phyloP scores from a whole-genome alignment of 2,888 invertebrate genomes.

The Machimus rusticus region DNA sequence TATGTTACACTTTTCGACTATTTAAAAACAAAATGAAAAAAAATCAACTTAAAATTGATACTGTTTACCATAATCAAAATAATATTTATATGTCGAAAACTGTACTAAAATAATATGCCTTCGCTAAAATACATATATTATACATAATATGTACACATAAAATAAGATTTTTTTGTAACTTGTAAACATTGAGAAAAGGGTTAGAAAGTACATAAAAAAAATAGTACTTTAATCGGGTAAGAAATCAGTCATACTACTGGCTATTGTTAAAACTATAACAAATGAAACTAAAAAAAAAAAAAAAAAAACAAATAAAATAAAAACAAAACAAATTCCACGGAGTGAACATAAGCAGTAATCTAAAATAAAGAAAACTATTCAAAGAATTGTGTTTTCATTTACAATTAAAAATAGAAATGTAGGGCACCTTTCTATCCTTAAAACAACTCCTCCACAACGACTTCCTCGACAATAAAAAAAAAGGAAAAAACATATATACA shows the following conservation, averaged over 20 bases:
- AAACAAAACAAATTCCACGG: neutral
- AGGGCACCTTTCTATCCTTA: neutral
- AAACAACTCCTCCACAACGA: neutral
- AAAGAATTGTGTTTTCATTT: neutral
- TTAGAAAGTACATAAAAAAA: neutral
- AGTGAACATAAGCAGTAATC: neutral
- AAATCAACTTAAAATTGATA: neutral
- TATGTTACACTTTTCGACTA: neutral
- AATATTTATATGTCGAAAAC: constrained; percentile 17
- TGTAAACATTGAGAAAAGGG: neutral
- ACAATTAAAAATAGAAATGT: neutral
- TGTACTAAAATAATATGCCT: constrained; percentile 22
- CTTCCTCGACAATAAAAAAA: neutral
- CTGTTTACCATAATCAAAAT: neutral
- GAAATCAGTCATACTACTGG: neutral
- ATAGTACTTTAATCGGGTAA: neutral
- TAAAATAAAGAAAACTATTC: neutral
- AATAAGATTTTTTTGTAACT: constrained; percentile 25
- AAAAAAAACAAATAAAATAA: neutral
- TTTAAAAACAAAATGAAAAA: neutral
- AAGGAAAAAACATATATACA: too few relatives aligned
- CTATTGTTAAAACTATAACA: neutral
- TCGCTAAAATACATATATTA: neutral
- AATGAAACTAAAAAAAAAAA: neutral
- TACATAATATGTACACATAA: neutral